phyloP scores from a whole-genome alignment of 2,797 vertebrate species.

The Alauda arvensis region DNA sequence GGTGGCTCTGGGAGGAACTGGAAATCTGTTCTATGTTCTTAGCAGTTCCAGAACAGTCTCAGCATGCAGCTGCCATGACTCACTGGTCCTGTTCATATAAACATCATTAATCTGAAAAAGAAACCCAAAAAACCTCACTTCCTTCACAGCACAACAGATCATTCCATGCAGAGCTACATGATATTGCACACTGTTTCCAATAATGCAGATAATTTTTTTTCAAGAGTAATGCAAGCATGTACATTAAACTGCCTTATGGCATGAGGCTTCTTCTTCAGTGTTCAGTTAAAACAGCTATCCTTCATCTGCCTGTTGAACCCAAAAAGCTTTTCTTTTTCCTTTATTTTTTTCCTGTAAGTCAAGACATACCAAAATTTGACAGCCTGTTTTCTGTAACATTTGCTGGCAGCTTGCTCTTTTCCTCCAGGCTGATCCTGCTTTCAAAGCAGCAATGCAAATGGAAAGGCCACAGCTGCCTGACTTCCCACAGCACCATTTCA shows the following conservation, averaged over 20 bases:
- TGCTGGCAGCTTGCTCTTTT: neutral
- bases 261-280: neutral
- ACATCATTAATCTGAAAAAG: neutral
- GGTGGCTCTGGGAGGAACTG: neutral
- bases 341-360: neutral
- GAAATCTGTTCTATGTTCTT: slow-evolving; percentile 21
- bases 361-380: neutral
- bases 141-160: neutral
- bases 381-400: neutral
- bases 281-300: neutral
- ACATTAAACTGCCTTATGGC: neutral
- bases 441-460: neutral
- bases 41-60: slow-evolving; percentile 15
- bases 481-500: neutral
- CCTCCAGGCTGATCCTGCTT: neutral
- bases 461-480: neutral
- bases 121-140: neutral
- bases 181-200: neutral
- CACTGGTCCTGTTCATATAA: slow-evolving; percentile 3
- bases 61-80: slow-evolving; percentile 44
- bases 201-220: neutral
- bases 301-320: neutral
- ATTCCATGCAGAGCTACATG: neutral
- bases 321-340: neutral
- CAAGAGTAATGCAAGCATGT: neutral